Percentiles rank a stretch among this genome's conserved stretches.
Conservation (phyloP, 1,140 invertebrate species). For the Drosophila watanabei region DNA sequence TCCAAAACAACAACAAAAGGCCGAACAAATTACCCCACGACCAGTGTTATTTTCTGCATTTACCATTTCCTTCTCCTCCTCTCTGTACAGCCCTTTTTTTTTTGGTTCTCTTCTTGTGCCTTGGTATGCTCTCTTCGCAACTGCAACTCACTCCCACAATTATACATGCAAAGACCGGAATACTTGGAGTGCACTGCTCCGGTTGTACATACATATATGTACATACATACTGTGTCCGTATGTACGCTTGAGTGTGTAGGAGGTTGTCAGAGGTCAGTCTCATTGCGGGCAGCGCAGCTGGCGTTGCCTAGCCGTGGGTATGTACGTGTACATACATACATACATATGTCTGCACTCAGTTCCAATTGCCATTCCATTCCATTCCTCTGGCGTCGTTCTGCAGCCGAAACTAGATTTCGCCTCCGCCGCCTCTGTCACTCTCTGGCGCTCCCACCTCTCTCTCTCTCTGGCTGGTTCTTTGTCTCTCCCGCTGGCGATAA, state of each 20-base stretch:
- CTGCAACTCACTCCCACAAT: constrained; percentile 40
- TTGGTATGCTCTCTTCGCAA: constrained; percentile 11
- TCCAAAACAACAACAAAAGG: not conserved
- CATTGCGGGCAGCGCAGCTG: constrained; percentile 69
- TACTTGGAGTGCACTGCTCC: constrained; percentile 75
- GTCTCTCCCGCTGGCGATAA: constrained; percentile 61
- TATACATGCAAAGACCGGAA: constrained; percentile 46
- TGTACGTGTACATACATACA: constrained; percentile 22
- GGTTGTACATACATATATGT: constrained; percentile 40
- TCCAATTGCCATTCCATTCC: constrained; percentile 72
- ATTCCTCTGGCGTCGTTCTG: constrained; percentile 57
- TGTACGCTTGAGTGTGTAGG: constrained; percentile 63
- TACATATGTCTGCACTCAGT: constrained; percentile 50
- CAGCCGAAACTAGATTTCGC: constrained; percentile 77
- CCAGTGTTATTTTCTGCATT: constrained; percentile 45
- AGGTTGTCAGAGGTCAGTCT: constrained; percentile 84
- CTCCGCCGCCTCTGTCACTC: constrained; percentile 38
- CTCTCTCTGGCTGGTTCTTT: constrained; percentile 58
- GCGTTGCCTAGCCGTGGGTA: constrained; percentile 47
- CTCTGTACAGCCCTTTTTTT: constrained; percentile 44
- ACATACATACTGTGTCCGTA: constrained; percentile 8
- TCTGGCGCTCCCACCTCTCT: constrained; percentile 21
- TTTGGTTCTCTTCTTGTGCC: constrained; percentile 12
- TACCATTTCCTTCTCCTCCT: constrained; percentile 12
- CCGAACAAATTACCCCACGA: constrained; percentile 19